These are phyloP conservation scores for Diorhabda sublineata DNA, from an alignment of 1,140 invertebrate species.

Conservation along the genomic window DNA sequence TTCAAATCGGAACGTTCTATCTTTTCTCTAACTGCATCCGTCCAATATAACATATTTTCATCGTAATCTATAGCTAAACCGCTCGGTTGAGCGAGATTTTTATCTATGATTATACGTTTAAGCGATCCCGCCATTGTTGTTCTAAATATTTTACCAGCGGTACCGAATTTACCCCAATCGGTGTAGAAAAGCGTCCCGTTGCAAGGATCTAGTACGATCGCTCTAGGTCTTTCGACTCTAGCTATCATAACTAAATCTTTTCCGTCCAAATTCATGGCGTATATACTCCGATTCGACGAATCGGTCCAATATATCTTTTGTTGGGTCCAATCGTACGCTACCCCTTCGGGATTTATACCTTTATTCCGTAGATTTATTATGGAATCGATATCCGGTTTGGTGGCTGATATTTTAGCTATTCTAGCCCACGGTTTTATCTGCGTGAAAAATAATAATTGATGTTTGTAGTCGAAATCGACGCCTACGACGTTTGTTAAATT, in stretches of 20 bases:
- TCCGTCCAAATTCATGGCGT: slow-evolving; percentile 90
- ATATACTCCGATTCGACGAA: slow-evolving; percentile 89
- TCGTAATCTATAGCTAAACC: slow-evolving; percentile 96
- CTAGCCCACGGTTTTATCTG: slow-evolving; percentile 87
- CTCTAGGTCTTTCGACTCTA: slow-evolving; percentile 85
- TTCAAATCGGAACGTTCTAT: slow-evolving; percentile 91
- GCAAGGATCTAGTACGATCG: slow-evolving; percentile 96
- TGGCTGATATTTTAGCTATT: slow-evolving; percentile 74
- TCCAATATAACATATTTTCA: slow-evolving; percentile 94
- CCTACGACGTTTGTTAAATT: slow-evolving; percentile 96
- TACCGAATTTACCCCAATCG: slow-evolving; percentile 90
- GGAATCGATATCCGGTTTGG: slow-evolving; percentile 57
- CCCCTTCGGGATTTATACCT: slow-evolving; percentile 78
- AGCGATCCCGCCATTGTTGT: slow-evolving; percentile 96
- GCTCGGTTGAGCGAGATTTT: slow-evolving; percentile 90
- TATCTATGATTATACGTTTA: slow-evolving; percentile 83
- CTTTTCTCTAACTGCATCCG: slow-evolving; percentile 94
- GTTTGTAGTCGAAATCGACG: slow-evolving; percentile 90
- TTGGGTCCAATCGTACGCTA: slow-evolving; percentile 95
- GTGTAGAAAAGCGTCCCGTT: slow-evolving; percentile 90
- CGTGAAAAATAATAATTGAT: slow-evolving; percentile 84
- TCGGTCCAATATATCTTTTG: slow-evolving; percentile 98
- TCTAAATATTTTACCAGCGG: slow-evolving; percentile 89
- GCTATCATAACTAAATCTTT: slow-evolving; percentile 89
- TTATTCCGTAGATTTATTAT: slow-evolving; percentile 74